Evolutionary conservation across 2,113 vertebrate species (phyloP).

Genomic region (Callopanchax toddi): DNA sequence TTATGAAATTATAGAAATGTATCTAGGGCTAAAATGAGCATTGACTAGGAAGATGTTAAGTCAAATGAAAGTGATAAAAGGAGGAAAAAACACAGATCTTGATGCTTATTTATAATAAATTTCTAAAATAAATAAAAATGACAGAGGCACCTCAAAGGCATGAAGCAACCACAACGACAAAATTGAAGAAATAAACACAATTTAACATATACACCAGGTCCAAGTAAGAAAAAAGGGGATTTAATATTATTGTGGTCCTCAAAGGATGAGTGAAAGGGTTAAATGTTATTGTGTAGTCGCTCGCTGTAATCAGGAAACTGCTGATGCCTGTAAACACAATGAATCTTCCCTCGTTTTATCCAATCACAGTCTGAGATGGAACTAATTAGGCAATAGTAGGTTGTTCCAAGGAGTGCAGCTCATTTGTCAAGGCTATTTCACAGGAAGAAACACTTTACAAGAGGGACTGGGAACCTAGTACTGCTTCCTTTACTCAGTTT

Average conservation of each 20-base stretch:
- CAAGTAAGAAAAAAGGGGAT: constrained; percentile 16
- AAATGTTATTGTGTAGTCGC: constrained; percentile 52
- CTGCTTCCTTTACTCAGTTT: neutral
- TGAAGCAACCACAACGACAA: neutral
- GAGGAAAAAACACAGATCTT: no score
- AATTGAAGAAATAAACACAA: constrained; percentile 41
- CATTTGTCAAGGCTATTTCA: constrained; percentile 56
- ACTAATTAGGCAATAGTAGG: constrained; percentile 69
- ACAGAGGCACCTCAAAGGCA: no score
- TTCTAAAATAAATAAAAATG: no score
- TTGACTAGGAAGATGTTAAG: no score
- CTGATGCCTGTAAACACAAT: constrained; percentile 68
- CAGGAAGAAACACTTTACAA: constrained; percentile 7
- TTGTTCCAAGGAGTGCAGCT: constrained; percentile 60
- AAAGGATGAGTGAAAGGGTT: constrained; percentile 41
- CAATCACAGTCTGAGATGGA: constrained; percentile 62
- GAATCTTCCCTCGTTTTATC: constrained; percentile 60
- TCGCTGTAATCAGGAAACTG: constrained; percentile 67
- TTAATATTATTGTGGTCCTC: constrained; percentile 9
- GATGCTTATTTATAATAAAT: no score
- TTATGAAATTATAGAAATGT: no score
- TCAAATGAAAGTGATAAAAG: no score
- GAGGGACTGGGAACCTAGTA: constrained; percentile 4
- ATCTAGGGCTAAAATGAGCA: no score
- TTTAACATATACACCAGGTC: constrained; percentile 16